These are phyloP conservation scores for Cydia amplana DNA, from an alignment of 1,140 invertebrate species.

Conservation along the genomic window DNA sequence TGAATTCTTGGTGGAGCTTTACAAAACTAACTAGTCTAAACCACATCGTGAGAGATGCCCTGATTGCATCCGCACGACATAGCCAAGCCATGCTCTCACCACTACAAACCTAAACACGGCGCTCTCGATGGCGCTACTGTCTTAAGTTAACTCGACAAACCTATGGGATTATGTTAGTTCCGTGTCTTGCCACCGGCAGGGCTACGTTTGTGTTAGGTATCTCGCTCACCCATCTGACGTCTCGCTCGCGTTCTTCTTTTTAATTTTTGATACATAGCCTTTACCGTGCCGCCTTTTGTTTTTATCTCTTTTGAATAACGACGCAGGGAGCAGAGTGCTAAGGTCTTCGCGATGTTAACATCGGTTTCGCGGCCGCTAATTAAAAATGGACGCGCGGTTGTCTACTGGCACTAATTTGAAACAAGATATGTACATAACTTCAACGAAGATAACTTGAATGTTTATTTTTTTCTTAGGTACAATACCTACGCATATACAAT, in stretches of 20 bases:
- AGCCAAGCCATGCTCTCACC: not conserved
- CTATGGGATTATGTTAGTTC: not conserved
- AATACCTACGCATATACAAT: no score
- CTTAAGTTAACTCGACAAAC: not conserved
- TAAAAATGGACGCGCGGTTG: not conserved
- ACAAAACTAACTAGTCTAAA: conserved; percentile 17
- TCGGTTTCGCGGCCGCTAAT: not conserved
- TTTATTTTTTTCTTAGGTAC: no score
- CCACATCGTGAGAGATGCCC: conserved; percentile 19
- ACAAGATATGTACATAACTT: not conserved
- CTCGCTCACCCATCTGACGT: conserved; percentile 15
- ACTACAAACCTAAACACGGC: not conserved
- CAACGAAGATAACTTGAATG: no score
- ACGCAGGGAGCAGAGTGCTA: conserved; percentile 13
- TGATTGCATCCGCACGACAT: conserved; percentile 18
- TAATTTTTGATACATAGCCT: conserved; percentile 21
- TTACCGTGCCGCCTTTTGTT: conserved; percentile 18
- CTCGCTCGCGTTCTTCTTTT: conserved; percentile 17
- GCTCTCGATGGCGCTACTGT: not conserved
- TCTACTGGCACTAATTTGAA: conserved; percentile 1
- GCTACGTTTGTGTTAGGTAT: not conserved
- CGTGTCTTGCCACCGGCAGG: not conserved
- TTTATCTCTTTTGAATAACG: conserved; percentile 17
- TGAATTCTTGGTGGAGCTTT: conserved; percentile 13
- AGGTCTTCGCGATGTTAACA: conserved; percentile 10